Evolutionary conservation across 1,140 invertebrate species (phyloP).

Genomic region (Ptiloglossa arizonensis): DNA sequence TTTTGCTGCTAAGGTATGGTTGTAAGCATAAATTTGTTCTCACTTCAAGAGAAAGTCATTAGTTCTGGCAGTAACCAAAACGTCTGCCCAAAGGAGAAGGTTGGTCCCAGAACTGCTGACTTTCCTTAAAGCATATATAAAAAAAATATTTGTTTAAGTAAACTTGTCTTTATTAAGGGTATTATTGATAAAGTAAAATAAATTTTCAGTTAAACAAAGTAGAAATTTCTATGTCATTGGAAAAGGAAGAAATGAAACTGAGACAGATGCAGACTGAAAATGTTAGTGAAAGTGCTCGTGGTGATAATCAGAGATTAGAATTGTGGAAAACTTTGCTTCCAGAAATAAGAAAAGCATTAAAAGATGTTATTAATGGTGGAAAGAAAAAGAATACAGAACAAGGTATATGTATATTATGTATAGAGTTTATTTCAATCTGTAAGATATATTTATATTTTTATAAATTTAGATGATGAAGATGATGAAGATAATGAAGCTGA

Average conservation of each 20-base stretch:
- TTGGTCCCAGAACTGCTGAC: no score
- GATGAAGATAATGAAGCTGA: constrained; percentile 45
- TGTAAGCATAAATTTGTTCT: no score
- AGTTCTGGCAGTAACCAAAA: no score
- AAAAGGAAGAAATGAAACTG: constrained; percentile 83
- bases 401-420: constrained; percentile 21
- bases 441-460: neutral
- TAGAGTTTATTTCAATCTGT: neutral
- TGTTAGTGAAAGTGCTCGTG: constrained; percentile 75
- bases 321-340: constrained; percentile 77
- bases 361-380: constrained; percentile 67
- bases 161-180: neutral
- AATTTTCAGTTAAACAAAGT: constrained; percentile 82
- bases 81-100: no score
- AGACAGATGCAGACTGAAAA: constrained; percentile 83
- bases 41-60: no score
- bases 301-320: constrained; percentile 77
- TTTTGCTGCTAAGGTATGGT: constrained; percentile 85
- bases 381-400: constrained; percentile 45
- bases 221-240: constrained; percentile 83
- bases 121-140: no score
- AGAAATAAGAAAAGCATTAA: constrained; percentile 77
- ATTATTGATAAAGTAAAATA: neutral
- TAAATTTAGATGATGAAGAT: constrained; percentile 23
- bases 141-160: neutral